phyloP scores from a whole-genome alignment of 2,113 vertebrate species.

The Trochalopteron elliotii region DNA sequence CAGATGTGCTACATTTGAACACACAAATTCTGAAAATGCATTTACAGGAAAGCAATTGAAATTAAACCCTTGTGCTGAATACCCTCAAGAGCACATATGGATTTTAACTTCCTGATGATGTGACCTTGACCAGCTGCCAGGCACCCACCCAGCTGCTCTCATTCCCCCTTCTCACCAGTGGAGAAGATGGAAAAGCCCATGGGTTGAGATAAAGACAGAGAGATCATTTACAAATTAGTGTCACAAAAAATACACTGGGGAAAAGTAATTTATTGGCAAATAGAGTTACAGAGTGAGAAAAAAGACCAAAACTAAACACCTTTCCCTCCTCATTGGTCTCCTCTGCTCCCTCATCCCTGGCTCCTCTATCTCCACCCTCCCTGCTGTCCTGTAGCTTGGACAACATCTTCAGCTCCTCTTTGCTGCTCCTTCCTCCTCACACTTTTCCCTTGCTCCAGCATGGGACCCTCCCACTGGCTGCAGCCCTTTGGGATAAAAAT shows the following conservation, averaged over 20 bases:
- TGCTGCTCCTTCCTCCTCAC: neutral
- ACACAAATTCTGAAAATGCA: too few species aligned
- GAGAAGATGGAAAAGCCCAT: neutral
- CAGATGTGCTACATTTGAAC: too few species aligned
- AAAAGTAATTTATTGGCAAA: neutral
- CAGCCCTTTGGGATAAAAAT: neutral
- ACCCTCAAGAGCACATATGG: too few species aligned
- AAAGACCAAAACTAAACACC: neutral
- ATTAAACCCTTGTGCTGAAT: too few species aligned
- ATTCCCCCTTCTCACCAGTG: too few species aligned
- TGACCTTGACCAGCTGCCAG: too few species aligned
- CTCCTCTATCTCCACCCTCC: neutral
- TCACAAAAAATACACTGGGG: neutral
- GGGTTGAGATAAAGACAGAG: neutral
- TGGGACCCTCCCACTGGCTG: neutral
- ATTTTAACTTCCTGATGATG: too few species aligned
- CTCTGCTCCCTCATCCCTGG: neutral
- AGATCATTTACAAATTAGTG: neutral
- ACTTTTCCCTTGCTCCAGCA: neutral
- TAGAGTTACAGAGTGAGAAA: neutral
- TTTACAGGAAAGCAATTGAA: too few species aligned
- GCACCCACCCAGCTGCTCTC: too few species aligned
- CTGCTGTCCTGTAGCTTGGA: fast-evolving
- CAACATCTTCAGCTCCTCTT: neutral
- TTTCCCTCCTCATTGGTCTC: fast-evolving